Conservation (phyloP, 2,888 invertebrate species). For the Eilema depressum region DNA sequence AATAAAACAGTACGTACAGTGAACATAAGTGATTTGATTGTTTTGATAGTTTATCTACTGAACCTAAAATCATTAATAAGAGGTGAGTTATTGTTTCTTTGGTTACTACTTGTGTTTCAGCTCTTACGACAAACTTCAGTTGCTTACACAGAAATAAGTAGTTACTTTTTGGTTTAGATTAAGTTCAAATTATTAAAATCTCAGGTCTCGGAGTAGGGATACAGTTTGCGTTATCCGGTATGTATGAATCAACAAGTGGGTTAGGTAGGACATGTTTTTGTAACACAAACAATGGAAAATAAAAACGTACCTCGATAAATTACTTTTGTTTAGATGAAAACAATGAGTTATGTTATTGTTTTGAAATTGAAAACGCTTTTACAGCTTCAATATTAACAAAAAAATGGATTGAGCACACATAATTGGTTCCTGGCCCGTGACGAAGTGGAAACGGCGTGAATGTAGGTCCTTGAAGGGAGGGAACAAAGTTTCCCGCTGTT, state of each 20-base stretch:
- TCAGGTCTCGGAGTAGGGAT: background rate
- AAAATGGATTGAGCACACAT: background rate
- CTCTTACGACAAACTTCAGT: background rate
- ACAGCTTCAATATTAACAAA: background rate
- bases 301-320: background rate
- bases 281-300: constrained; percentile 2
- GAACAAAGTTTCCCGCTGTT: background rate
- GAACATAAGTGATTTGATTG: no score
- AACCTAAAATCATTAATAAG: no score
- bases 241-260: background rate
- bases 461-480: background rate
- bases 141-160: background rate
- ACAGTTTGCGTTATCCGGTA: background rate
- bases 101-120: background rate
- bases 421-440: background rate
- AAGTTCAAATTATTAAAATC: background rate
- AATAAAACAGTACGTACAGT: background rate
- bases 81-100: background rate
- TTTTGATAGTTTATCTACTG: no score
- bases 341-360: background rate
- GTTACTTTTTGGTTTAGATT: background rate
- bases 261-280: background rate
- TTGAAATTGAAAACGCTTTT: background rate
- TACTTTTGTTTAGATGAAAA: background rate
- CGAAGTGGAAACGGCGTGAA: background rate